A percentile compares a stretch with the other conserved stretches of the same genome.
These are phyloP conservation scores for Micropoecilia bifurca DNA, from an alignment of 2,797 vertebrate genomes.

Conservation along the genomic window DNA sequence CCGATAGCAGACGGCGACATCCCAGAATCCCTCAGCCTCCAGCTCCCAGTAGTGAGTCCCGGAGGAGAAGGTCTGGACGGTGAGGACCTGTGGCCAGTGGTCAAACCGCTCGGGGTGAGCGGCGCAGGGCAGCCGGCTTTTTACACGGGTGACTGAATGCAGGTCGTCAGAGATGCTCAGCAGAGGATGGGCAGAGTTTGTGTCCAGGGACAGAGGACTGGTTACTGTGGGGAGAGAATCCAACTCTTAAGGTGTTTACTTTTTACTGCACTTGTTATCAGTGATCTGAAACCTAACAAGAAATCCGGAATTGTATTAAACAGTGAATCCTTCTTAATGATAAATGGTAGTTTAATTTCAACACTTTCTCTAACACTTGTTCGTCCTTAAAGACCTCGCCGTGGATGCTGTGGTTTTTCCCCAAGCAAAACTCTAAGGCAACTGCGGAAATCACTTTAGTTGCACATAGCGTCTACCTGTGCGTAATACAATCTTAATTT, in stretches of 20 bases:
- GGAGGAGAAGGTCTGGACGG: slow-evolving; percentile 70
- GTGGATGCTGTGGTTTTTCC: not conserved
- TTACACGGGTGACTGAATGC: slow-evolving; percentile 66
- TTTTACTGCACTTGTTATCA: not conserved
- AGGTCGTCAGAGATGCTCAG: slow-evolving; percentile 77
- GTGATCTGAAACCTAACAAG: not conserved
- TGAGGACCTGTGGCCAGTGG: slow-evolving; percentile 82
- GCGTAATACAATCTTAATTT: not conserved
- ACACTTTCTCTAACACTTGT: not conserved
- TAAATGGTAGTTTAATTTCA: not conserved
- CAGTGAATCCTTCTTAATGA: not conserved
- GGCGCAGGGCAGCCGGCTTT: slow-evolving; percentile 59
- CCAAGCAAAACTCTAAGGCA: not conserved
- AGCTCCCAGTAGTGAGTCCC: slow-evolving; percentile 83
- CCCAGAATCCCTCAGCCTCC: slow-evolving; percentile 82
- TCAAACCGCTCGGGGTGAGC: slow-evolving; percentile 76
- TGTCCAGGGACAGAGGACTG: slow-evolving; percentile 76
- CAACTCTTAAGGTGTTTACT: not conserved
- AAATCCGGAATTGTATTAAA: not conserved
- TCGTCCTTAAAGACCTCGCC: not conserved
- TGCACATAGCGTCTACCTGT: not conserved
- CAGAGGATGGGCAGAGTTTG: slow-evolving; percentile 78
- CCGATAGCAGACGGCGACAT: slow-evolving; percentile 76
- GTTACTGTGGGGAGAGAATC: slow-evolving; percentile 57
- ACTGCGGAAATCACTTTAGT: not conserved